A percentile compares a stretch with the other conserved stretches of the same genome.
phyloP scores from a whole-genome alignment of 2,888 invertebrate genomes.

The Drosophila diplacantha region DNA sequence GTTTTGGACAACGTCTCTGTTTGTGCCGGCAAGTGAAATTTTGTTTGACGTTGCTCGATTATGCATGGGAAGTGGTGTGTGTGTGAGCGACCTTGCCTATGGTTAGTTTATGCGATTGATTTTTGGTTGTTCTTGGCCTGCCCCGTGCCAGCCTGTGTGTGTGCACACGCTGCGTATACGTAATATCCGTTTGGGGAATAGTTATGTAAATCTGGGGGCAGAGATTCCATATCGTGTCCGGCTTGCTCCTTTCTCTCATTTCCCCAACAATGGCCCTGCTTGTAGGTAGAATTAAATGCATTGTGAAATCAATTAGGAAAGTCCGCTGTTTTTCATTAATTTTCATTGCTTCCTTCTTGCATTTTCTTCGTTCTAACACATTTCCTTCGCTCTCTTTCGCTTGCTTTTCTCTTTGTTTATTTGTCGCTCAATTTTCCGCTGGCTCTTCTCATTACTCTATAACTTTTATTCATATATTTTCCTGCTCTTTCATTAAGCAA shows the following conservation, averaged over 20 bases:
- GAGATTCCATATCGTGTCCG: constrained; percentile 11
- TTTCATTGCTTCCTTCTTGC: background rate
- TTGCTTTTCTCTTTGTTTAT: background rate
- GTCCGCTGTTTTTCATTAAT: background rate
- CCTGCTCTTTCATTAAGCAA: background rate
- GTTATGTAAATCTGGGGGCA: constrained; percentile 30
- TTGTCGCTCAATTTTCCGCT: background rate
- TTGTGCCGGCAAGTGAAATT: constrained; percentile 42
- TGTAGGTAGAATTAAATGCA: constrained; percentile 15
- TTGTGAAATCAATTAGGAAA: constrained; percentile 27
- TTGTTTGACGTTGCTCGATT: constrained; percentile 43
- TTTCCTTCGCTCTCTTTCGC: background rate
- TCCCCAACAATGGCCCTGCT: background rate
- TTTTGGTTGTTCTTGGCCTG: constrained; percentile 23
- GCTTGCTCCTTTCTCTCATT: background rate
- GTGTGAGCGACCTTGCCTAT: constrained; percentile 26
- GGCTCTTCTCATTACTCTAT: background rate
- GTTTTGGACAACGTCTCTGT: constrained; percentile 45
- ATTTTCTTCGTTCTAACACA: background rate
- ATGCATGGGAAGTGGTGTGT: constrained; percentile 22
- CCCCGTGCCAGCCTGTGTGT: constrained; percentile 3
- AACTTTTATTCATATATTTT: background rate
- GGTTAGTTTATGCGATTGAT: constrained; percentile 40
- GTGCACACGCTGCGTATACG: constrained; percentile 28
- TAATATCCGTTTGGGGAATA: constrained; percentile 24